Conservation (phyloP, 2,113 vertebrate genomes). For the Elaphurus davidianus region DNA sequence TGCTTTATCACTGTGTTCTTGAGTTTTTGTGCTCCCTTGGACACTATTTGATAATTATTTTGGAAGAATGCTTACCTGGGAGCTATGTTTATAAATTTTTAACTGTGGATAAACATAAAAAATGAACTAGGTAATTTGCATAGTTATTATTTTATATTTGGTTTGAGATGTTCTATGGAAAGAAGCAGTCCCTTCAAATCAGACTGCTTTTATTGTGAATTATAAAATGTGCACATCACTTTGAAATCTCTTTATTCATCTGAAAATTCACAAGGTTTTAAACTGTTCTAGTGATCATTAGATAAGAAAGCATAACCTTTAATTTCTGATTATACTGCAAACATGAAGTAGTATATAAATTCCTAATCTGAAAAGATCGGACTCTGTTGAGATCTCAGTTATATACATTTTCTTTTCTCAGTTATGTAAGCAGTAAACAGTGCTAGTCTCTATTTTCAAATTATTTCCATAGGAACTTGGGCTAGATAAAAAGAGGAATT, state of each 20-base stretch:
- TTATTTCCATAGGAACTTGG: background rate
- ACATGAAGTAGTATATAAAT: background rate
- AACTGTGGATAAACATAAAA: background rate
- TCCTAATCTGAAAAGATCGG: slow-evolving; percentile 18
- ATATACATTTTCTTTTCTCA: background rate
- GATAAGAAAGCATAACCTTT: background rate
- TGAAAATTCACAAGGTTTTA: slow-evolving; percentile 15
- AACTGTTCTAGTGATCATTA: background rate
- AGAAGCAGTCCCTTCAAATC: background rate
- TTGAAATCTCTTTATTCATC: slow-evolving; percentile 19
- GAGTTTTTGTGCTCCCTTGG: background rate
- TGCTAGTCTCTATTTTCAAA: background rate
- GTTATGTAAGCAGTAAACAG: background rate
- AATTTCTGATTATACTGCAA: background rate
- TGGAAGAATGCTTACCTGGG: background rate
- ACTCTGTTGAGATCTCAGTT: background rate
- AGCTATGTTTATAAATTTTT: background rate
- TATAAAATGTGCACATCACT: background rate
- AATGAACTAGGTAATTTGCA: background rate
- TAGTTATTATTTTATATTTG: background rate
- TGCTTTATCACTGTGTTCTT: background rate
- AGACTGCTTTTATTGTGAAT: background rate
- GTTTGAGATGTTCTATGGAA: background rate
- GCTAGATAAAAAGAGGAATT: background rate
- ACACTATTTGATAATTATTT: background rate